Percentiles rank a stretch among this genome's conserved stretches.
phyloP scores from a whole-genome alignment of 2,113 vertebrate genomes.

The Columba janthina region DNA sequence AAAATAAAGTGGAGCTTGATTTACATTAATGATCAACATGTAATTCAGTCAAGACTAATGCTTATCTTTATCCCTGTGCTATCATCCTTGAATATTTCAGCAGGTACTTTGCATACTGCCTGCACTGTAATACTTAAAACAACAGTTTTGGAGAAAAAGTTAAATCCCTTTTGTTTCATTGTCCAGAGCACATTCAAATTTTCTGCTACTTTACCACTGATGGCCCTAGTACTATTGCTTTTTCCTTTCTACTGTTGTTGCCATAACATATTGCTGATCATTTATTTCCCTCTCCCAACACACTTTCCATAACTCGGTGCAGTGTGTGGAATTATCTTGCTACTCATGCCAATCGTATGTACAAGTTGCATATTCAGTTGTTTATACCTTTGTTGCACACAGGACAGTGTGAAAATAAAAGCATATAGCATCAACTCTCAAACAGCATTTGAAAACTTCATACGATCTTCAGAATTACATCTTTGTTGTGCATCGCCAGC shows the following conservation, averaged over 20 bases:
- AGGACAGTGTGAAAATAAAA: background rate
- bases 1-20: background rate
- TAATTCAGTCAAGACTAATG: background rate
- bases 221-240: too few species aligned
- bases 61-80: background rate
- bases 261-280: background rate
- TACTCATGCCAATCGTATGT: fast-evolving
- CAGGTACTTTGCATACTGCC: background rate
- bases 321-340: background rate
- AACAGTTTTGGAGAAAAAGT: background rate
- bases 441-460: background rate
- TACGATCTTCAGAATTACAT: background rate
- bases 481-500: background rate
- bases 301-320: background rate
- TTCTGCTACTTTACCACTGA: background rate
- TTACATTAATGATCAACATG: background rate
- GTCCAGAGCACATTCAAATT: background rate
- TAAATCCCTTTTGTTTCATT: background rate
- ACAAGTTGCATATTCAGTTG: background rate
- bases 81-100: background rate
- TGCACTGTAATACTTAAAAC: background rate
- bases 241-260: background rate
- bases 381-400: background rate
- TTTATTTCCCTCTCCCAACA: background rate
- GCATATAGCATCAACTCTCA: background rate